phyloP scores from a whole-genome alignment of 2,888 invertebrate species.

The Brachycybe producta region DNA sequence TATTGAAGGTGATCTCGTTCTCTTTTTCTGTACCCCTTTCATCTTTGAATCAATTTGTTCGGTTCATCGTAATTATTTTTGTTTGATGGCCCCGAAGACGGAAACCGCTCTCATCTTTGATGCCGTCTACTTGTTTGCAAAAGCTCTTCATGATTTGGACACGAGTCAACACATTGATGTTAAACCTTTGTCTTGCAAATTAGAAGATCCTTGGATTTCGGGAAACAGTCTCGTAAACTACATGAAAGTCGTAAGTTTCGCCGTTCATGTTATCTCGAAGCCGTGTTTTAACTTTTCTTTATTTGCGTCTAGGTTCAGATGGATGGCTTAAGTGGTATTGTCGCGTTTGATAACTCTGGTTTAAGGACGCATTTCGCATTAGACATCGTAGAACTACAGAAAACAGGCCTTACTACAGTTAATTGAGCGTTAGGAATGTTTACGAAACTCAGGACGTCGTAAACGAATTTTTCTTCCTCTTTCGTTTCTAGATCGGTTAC shows the following conservation, averaged over 20 bases:
- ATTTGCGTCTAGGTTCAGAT: neutral
- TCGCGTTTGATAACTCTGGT: neutral
- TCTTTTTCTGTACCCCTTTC: too few species aligned
- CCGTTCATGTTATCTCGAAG: neutral
- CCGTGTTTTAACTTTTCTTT: neutral
- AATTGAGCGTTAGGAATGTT: too few species aligned
- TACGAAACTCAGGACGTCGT: too few species aligned
- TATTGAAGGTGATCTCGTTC: too few species aligned
- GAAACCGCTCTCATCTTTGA: neutral
- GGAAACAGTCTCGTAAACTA: conserved; percentile 5
- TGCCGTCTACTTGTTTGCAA: conserved; percentile 2
- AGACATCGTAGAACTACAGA: neutral
- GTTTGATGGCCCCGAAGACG: neutral
- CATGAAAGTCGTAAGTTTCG: neutral
- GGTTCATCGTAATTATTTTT: too few species aligned
- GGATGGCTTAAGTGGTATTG: neutral
- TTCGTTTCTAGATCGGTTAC: conserved; percentile 2
- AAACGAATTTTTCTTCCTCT: neutral
- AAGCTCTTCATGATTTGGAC: neutral
- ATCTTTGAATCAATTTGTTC: too few species aligned
- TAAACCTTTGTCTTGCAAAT: conserved; percentile 11
- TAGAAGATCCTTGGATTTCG: neutral
- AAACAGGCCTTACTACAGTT: neutral
- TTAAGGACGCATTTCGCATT: conserved; percentile 3
- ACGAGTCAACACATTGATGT: conserved; percentile 13